Evolutionary conservation across 2,797 vertebrate species (phyloP), one percentile per base, ranked within the genome.

Genomic region (Borostomias antarcticus): DNA sequence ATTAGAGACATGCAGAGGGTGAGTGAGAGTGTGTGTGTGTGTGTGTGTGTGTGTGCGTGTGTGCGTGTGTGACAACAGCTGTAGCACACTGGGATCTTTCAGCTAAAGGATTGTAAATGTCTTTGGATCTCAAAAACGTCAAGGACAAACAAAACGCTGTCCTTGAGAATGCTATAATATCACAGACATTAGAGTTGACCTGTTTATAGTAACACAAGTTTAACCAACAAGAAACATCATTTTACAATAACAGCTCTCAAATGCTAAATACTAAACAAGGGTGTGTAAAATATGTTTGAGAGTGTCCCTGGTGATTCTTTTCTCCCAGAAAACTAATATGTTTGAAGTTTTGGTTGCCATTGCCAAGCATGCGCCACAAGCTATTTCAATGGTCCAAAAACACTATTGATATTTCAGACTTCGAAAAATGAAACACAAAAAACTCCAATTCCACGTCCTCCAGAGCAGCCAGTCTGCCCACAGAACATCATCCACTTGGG

Each of bases 331-430:
- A 83, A 88, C 87, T 91, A 92, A 92, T 92, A 86, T 89, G 87
- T 92, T 89, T 90, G 88, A 91, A 89, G 90, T 85, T 70, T 68
- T 60, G 82, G 80, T 85, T 89, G 88, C 87, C 86, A 89, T 82
- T 75, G 69, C 87, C 85, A 88, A 86, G 82, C 76, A 80, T 80
- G 78, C 64, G 86, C 89, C 90, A 91, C 81, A 32, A 92, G 89
- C 88, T 79, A 86, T 91, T 91, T 88, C 85, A 87, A 86, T 88
- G 86, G 82, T 83, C 84, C 69, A 77, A 81, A 81, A 52, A 77
- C 66, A 82, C 70, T 91, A 89, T 89, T 91, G 89, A 93, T 90
- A 89, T 91, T 89, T 80, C 79, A 81, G 64, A 77, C 81, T 88
- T 89, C 86, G 87, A 72, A 89, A 91, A 89, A 90, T 81, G 89